A percentile compares a stretch with the other conserved stretches of the same genome.
Conservation (phyloP, 2,113 vertebrate genomes). For the Ceratotherium simum region DNA sequence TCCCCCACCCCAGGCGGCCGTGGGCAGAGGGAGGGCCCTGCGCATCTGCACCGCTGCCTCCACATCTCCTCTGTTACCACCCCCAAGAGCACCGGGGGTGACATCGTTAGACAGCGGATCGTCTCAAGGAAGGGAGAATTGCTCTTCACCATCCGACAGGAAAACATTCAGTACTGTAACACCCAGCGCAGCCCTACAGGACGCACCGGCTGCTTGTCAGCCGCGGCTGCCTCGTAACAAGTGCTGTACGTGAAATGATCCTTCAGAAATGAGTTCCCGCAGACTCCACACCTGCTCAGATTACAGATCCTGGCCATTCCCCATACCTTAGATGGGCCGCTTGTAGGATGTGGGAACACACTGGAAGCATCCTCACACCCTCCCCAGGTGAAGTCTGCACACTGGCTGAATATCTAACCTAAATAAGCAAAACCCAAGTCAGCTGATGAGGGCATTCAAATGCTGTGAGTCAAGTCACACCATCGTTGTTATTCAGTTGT, state of each 20-base stretch:
- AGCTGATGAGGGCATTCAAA: neutral
- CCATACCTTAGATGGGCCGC: neutral
- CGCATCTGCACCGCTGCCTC: too few relatives aligned
- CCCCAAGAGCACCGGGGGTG: neutral
- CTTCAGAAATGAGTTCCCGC: neutral
- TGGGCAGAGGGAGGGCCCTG: too few relatives aligned
- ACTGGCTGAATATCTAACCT: neutral
- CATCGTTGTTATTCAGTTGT: neutral
- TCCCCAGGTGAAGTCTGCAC: neutral
- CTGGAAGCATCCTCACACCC: neutral
- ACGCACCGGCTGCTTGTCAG: neutral
- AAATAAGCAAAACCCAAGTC: conserved; percentile 33
- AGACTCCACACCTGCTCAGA: neutral
- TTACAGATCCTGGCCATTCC: neutral
- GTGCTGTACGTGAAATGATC: neutral
- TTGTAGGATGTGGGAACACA: neutral
- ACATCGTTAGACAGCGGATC: neutral
- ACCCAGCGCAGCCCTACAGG: neutral
- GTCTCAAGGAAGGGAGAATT: neutral
- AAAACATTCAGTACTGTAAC: neutral
- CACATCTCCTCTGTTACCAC: neutral
- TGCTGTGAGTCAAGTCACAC: neutral
- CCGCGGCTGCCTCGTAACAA: neutral
- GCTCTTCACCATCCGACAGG: neutral
- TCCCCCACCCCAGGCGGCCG: too few relatives aligned